Base-by-base conservation (phyloP, 2,113 vertebrate species). In the Ammospiza nelsoni region DNA sequence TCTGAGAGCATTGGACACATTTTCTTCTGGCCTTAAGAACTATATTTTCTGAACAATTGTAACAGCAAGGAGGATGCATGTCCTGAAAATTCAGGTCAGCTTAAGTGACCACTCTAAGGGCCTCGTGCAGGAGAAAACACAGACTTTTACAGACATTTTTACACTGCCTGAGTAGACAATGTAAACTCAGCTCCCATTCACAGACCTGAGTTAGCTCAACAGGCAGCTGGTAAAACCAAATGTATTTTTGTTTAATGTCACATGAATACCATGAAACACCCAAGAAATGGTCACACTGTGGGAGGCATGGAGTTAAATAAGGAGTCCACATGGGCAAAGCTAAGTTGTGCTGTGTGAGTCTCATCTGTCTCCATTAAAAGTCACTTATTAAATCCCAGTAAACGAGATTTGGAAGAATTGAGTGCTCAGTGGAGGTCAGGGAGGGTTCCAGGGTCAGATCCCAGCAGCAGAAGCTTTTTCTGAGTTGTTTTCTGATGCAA, bases 191-290 rank as follows among this genome's bases (percentile, higher is more conserved):
- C 35, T 90, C 48, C 22, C 24, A 4, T 39, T 63, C 44, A 43
- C 2, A 55, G 31, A 27, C 6, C 15, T 78, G 52, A 37, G 31
- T 41, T 31, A 72, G 14, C 35, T 49, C 24, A 93, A 28, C 9
- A 37, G 17, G 23, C 1, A 10, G 11, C 8, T 41, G 25, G 19
- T 61, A 25, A 43, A 80, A 62, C 15, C 27, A 33, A 65, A 57
- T 6, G 3, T 9, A 17, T 25, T 76, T 85, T 68, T 76, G 17
- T 54, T 71, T 58, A 37, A 63, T 1, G 9, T 20, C 21, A 54
- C 57, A 16, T 0, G 2, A 57, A 6, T 57, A 57, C 27, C 12
- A 66, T 4, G 15, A 69, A 15, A 27, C 2, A 1, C 37, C 19
- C 37, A 48, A 43, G 2, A 65, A 28, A 3, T 15, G 28, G 3